Conservation (phyloP, 2,888 invertebrate species). For the Drosophila paucipuncta region DNA sequence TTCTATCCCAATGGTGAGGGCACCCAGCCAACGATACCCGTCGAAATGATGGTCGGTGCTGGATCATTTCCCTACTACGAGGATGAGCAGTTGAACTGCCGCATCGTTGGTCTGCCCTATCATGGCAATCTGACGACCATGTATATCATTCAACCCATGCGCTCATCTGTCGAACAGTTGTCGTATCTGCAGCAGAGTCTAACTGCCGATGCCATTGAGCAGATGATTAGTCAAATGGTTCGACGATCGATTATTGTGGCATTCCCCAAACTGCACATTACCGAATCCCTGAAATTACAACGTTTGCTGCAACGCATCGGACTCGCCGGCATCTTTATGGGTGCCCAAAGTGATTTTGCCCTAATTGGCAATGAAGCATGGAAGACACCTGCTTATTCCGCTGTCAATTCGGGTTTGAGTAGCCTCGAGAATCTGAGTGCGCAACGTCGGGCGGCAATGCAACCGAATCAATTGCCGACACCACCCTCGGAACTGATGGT, state of each 20-base stretch:
- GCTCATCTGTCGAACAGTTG: conserved; percentile 85
- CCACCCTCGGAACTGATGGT: conserved; percentile 85
- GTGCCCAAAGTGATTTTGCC: conserved; percentile 88
- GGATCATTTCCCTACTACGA: conserved; percentile 87
- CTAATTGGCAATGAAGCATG: conserved; percentile 86
- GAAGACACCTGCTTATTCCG: background rate
- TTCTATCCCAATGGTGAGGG: conserved; percentile 86
- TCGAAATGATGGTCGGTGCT: conserved; percentile 89
- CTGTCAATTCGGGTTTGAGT: conserved; percentile 1
- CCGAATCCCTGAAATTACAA: conserved; percentile 36
- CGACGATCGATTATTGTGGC: conserved; percentile 86
- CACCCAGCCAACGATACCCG: conserved; percentile 73
- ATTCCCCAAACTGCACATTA: conserved; percentile 90
- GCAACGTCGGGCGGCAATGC: conserved; percentile 87
- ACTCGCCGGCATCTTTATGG: conserved; percentile 88
- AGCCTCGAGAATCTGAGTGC: conserved; percentile 87
- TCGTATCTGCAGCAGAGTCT: conserved; percentile 85
- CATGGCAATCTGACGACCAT: conserved; percentile 88
- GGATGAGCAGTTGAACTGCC: conserved; percentile 85
- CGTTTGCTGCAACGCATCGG: conserved; percentile 87
- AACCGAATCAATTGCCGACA: conserved; percentile 70
- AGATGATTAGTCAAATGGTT: conserved; percentile 82
- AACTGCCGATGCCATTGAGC: conserved; percentile 85
- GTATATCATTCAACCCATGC: conserved; percentile 88
- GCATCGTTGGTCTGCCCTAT: conserved; percentile 89